Base-by-base conservation (phyloP, 1,140 invertebrate genomes). In the Bombus waltoni region DNA sequence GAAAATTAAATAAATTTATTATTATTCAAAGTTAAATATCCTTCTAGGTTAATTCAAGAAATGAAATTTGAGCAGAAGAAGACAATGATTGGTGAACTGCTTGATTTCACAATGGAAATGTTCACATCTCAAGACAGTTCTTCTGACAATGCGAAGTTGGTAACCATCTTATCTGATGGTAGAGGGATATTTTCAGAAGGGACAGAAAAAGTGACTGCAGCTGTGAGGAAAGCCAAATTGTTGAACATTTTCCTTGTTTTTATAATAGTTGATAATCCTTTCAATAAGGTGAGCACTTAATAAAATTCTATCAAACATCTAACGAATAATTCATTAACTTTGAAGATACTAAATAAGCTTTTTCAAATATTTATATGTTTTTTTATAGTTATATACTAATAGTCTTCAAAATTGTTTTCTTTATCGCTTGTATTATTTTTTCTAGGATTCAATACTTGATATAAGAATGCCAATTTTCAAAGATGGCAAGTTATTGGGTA, bases 141-240 rank as follows among this genome's bases (percentile, higher is more conserved):
- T 42, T 94, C 95, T n/a, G 96, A 97, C 83, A 97, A 97, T 88
- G 97, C 98, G 0, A 99, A 99, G 95, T 95, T 99, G 18, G 94
- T 99, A 80, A 95, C 99, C 25, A 97, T 99, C 47, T 96, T 99
- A 11, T 99, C 98, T 66, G 99, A 99, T 96, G 99, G 99, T 0
- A 96, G 98, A 73, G 98, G 98, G 3, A 96, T 99, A 72, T 98
- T 98, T 94, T 97, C 97, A n/a, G 98, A 99, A 94, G 99, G 98
- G 9, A 96, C 97, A 89, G 96, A 97, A 1, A 96, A 95, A 66
- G 97, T 99, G 0, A 96, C 96, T 76, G 96, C 96, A 84, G 97
- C 98, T 3, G 97, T 99, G 2, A 96, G 98, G 89, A 95, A 97
- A 91, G 98, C 98, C 9, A 96, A 97, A 86, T 96, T 98, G 73